Evolutionary conservation across 2,888 invertebrate species (phyloP).

Genomic region (Harmothoe impar): DNA sequence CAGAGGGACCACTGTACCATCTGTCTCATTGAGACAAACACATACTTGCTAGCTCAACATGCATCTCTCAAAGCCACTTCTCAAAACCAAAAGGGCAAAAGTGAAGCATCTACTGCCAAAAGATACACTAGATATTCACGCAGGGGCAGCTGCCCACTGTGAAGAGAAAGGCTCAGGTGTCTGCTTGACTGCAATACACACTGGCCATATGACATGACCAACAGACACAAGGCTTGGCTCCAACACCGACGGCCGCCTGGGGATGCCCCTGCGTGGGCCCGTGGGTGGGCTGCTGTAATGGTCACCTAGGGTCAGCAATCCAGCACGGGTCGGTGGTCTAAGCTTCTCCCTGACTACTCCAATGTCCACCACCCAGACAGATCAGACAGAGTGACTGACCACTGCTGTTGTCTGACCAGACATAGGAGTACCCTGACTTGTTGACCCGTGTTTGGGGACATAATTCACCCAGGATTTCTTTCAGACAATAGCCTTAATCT

Average conservation of each 20-base stretch:
- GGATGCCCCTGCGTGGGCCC: background rate
- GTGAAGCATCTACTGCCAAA: too few species aligned
- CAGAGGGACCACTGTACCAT: too few species aligned
- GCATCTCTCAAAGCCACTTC: too few species aligned
- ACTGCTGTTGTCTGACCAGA: background rate
- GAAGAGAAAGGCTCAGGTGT: too few species aligned
- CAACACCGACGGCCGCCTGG: background rate
- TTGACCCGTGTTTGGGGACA: background rate
- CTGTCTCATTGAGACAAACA: too few species aligned
- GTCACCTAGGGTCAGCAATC: constrained; percentile 30
- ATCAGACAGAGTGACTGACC: background rate
- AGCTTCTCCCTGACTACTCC: background rate
- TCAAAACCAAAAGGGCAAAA: too few species aligned
- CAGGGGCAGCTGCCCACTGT: too few species aligned
- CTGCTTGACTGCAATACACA: too few species aligned
- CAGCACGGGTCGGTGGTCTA: constrained; percentile 28
- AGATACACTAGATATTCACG: too few species aligned
- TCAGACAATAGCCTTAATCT: too few species aligned
- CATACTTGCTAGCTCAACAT: too few species aligned
- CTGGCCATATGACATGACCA: constrained; percentile 43
- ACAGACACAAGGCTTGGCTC: constrained; percentile 21
- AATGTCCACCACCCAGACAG: background rate
- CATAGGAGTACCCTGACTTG: background rate
- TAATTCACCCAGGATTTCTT: background rate
- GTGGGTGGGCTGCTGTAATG: constrained; percentile 31